phyloP scores from a whole-genome alignment of 92 coral and sea anemone species.

The Phenganax stokvisi region DNA sequence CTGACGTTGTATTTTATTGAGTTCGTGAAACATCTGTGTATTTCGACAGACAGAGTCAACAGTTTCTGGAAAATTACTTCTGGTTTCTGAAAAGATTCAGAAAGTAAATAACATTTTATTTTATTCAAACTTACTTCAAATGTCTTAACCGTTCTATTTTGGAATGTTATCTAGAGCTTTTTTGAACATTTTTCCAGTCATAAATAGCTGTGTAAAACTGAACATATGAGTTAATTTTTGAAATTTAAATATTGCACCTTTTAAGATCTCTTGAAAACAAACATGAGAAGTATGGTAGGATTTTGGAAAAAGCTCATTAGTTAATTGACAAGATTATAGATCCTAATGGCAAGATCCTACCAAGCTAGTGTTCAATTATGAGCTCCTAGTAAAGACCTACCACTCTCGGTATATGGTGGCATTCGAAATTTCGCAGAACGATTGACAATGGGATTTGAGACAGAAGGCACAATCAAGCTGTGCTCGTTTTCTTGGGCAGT shows the following conservation, averaged over 20 bases:
- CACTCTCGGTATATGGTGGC: slow-evolving; percentile 8
- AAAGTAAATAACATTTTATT: not conserved
- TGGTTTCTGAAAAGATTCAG: not conserved
- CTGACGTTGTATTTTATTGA: slow-evolving; percentile 87
- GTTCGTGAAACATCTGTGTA: slow-evolving; percentile 81
- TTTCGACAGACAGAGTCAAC: slow-evolving; percentile 56
- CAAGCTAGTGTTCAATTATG: not conserved
- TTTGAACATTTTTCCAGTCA: no score
- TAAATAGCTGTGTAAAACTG: no score
- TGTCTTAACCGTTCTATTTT: no score
- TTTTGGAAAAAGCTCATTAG: no score
- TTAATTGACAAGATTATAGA: no score
- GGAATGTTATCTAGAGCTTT: no score
- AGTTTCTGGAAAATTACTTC: slow-evolving; percentile 47
- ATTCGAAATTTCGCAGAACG: slow-evolving; percentile 27
- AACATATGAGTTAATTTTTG: no score
- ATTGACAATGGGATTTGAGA: slow-evolving; percentile 30
- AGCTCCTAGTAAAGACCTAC: not conserved
- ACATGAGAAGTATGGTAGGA: no score
- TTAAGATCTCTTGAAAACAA: no score
- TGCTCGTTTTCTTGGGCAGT: slow-evolving; percentile 8
- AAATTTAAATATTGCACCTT: no score
- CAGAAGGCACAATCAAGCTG: slow-evolving; percentile 14
- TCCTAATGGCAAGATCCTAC: no score
- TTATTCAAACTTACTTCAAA: no score